Evolutionary conservation across 2,113 vertebrate genomes (phyloP), one percentile per base, ranked within the genome.

Genomic region (Actinemys pallida): DNA sequence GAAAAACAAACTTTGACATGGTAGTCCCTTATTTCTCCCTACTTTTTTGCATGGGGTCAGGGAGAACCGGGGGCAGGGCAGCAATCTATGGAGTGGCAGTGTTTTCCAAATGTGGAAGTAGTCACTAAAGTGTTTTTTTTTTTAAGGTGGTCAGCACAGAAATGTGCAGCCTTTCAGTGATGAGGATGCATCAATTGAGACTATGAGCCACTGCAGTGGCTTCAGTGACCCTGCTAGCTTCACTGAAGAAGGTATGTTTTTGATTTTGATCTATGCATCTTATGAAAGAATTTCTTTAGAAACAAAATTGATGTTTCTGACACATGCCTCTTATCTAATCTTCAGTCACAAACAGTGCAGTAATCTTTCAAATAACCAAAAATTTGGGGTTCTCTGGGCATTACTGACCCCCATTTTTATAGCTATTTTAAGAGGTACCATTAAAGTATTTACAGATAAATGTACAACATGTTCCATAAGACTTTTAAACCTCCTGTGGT

Each of bases 151-250:
- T 92, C 99, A 99, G 94, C 98, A 99, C 91, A 99, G 98, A 97
- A 98, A 98, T 53, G 98, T 99, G 98, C 99, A 99, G 87, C 99
- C 99, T 94, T 99, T 99, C 97, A 99, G 99, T 96, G 99, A 99
- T 94, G 99, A 99, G 98, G 99, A 99, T 87, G 99, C 99, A 87
- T 99, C 99, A 7, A 98, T 99, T 93, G 99, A 99, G 98, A 99
- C 99, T 72, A 99, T 99, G 99, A 99, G 99, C 97, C 99, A 99
- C 97, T 99, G 99, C 98, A 99, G 99, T 98, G 99, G 99, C 95
- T 99, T 99, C 97, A 99, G 99, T 86, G 99, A 99, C 86, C 94
- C 98, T 95, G 98, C 98, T 96, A 99, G 99, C 98, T 98, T 99
- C 88, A 99, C 98, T 42, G 99, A 99, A 79, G 99, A 99, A 97